Evolutionary conservation across 2,797 vertebrate species (phyloP), one percentile per base, ranked within the genome.

Genomic region (Crenichthys baileyi): DNA sequence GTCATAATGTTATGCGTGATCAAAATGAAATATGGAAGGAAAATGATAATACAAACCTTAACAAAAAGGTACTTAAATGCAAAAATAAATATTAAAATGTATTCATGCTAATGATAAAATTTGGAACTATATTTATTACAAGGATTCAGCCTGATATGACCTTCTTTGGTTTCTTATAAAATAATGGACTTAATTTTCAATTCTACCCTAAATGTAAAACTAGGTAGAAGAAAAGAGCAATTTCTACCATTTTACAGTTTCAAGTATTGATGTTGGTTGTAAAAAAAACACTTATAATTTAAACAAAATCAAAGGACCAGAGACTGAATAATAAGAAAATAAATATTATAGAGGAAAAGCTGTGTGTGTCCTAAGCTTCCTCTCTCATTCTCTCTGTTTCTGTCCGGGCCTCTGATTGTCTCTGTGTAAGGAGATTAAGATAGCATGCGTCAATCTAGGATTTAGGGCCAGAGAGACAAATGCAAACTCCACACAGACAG

Each of bases 401-500:
- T 85, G 85, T 92, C 93, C 88, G 41, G 39, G 67, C n/a, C 63
- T 67, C 36, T 94, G 92, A 95, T 93, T 95, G 94, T 92, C 92
- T 95, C 88, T 84, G 88, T 87, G 89, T 95, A 95, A 96, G 92
- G 85, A 95, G 95, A 95, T 96, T 96, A 96, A 94, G 93, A 94
- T 90, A 90, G 90, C 92, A 94, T 93, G 93, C 88, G 92, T 95
- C 95, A 96, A 94, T 94, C 90, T 91, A 91, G 95, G 95, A 94
- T 95, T 96, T 95, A 92, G 89, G 92, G 87, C 86, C 90, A 91
- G 85, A 90, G 90, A 92, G 92, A 95, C 83, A 90, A 92, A 92
- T 83, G 83, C 87, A 88, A 87, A 84, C 85, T 91, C 90, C 87
- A 89, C 83, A 76, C 80, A 87, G 81, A 82, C 84, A 78, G 82